Evolutionary conservation across 2,797 vertebrate genomes (phyloP).

Genomic region (Meriones psammophilus): DNA sequence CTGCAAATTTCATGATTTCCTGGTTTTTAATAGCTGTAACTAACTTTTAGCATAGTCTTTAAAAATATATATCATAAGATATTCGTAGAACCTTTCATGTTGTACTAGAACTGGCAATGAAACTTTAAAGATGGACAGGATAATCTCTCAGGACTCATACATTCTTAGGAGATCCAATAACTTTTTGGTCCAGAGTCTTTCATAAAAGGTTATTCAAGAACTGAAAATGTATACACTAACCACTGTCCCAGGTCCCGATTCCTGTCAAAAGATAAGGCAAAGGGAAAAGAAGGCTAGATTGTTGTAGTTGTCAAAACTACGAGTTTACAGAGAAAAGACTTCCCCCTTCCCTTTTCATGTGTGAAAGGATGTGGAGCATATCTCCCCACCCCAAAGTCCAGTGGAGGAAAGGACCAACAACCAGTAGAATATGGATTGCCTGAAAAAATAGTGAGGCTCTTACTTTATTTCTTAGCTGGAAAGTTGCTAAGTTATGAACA

Average conservation of each 20-base stretch:
- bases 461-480: conserved; percentile 11
- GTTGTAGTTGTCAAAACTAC: conserved; percentile 31
- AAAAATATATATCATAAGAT: neutral
- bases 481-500: neutral
- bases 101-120: neutral
- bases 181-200: neutral
- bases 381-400: conserved; percentile 31
- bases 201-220: neutral
- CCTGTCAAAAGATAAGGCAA: neutral
- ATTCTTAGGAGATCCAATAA: neutral
- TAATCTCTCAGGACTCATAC: conserved; percentile 16
- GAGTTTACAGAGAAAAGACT: conserved; percentile 9
- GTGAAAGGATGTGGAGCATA: neutral
- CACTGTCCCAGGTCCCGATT: neutral
- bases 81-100: conserved; percentile 22
- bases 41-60: neutral
- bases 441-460: conserved; percentile 21
- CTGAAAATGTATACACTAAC: neutral
- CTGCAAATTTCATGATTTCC: too few relatives aligned
- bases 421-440: neutral
- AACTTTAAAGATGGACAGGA: conserved; percentile 12
- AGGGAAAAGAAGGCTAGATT: neutral
- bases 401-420: neutral
- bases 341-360: neutral
- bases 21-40: neutral